Evolutionary conservation across 2,888 invertebrate genomes (phyloP).

Genomic region (Ashinkailepas kermadecensis): DNA sequence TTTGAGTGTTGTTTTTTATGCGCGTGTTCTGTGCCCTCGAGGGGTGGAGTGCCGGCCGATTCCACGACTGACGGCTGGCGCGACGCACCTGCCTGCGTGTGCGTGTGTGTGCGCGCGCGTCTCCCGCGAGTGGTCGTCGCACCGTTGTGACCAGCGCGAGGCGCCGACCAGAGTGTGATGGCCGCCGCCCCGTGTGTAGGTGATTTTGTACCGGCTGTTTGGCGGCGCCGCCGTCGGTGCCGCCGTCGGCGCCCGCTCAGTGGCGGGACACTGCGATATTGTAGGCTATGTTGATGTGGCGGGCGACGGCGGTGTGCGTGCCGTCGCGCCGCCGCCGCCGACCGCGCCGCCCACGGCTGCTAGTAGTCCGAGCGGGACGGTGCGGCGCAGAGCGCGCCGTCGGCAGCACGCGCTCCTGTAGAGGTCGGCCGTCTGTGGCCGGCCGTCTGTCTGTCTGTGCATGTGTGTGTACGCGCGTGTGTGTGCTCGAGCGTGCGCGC

Average conservation of each 20-base stretch:
- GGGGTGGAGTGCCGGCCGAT: neutral
- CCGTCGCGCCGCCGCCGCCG: neutral
- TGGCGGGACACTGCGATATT: too few species aligned
- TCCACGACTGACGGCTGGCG: neutral
- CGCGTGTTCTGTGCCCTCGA: neutral
- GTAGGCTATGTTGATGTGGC: too few species aligned
- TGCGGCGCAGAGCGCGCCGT: neutral
- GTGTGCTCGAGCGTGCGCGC: too few species aligned
- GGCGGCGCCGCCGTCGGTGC: neutral
- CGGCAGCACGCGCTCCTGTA: neutral
- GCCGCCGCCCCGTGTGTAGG: neutral
- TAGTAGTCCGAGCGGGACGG: neutral
- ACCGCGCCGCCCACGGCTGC: neutral
- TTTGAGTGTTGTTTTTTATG: neutral
- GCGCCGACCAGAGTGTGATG: neutral
- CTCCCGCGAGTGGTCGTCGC: neutral
- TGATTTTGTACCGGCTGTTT: slow-evolving; percentile 1
- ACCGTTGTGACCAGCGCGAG: neutral
- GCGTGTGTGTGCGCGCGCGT: neutral
- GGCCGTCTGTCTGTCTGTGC: neutral
- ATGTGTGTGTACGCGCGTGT: too few species aligned
- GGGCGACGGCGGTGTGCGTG: neutral
- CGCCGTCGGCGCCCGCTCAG: neutral
- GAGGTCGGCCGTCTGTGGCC: neutral
- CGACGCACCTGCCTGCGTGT: neutral